Percentiles rank a stretch among this genome's conserved stretches.
Conservation (phyloP, 2,113 vertebrate genomes). For the Actenoides hombroni region DNA sequence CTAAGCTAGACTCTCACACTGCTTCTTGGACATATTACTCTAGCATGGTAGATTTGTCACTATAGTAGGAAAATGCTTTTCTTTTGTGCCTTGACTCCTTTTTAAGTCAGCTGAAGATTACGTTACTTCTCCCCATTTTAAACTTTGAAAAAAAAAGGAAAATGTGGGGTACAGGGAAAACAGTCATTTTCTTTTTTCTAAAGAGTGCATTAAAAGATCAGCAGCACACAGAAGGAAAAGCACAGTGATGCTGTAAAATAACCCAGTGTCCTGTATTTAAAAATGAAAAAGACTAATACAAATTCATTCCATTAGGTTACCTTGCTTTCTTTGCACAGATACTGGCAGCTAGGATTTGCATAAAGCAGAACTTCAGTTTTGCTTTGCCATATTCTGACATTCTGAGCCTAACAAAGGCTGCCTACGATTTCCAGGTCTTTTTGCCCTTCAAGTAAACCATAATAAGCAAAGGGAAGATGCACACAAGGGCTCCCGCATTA, state of each 20-base stretch:
- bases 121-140: conserved; percentile 52
- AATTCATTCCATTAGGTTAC: conserved; percentile 14
- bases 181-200: conserved; percentile 62
- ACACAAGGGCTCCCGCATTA: background rate
- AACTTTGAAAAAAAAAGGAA: background rate
- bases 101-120: conserved; percentile 60
- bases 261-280: conserved; percentile 20
- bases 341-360: conserved; percentile 49
- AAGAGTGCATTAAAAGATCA: conserved; percentile 63
- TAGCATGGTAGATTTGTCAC: conserved; percentile 27
- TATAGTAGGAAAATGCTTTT: conserved; percentile 43
- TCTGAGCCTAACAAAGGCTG: conserved; percentile 77
- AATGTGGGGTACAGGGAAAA: background rate
- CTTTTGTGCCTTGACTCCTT: conserved; percentile 66
- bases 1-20: conserved; percentile 55
- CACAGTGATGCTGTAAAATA: conserved; percentile 30
- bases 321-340: background rate
- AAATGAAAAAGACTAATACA: conserved; percentile 33
- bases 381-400: conserved; percentile 53
- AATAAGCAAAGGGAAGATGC: conserved; percentile 36
- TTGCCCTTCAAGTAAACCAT: conserved; percentile 70
- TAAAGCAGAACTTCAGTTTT: conserved; percentile 57
- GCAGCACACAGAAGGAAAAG: conserved; percentile 14
- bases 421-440: conserved; percentile 68
- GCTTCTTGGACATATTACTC: conserved; percentile 42